Conservation (phyloP, 2,797 vertebrate genomes). For the Silurus lanzhouensis region DNA sequence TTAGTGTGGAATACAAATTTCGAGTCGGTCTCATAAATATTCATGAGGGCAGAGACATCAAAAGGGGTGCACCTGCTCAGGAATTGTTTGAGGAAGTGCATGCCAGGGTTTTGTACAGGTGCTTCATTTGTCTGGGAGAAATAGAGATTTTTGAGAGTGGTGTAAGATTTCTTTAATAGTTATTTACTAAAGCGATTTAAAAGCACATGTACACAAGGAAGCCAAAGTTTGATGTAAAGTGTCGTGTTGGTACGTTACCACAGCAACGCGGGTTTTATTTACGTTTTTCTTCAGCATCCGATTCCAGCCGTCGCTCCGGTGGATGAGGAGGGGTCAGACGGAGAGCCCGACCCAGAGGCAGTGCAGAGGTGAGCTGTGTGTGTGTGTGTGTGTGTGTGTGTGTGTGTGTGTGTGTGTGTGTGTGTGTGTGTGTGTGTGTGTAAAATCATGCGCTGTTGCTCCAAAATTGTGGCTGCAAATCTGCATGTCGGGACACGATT, state of each 20-base stretch:
- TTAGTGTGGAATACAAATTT: not conserved
- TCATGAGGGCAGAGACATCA: not conserved
- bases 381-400: not conserved
- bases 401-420: not conserved
- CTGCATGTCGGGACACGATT: not conserved
- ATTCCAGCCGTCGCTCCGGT: constrained; percentile 94
- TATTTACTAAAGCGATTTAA: no score
- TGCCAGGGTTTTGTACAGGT: no score
- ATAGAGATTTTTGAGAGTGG: not conserved
- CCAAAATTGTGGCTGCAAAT: constrained; percentile 1
- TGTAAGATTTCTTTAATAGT: no score
- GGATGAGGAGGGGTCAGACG: constrained; percentile 98
- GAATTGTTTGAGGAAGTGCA: not conserved
- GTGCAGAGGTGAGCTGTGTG: constrained; percentile 89
- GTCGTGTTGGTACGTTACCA: not conserved
- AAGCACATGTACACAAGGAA: not conserved
- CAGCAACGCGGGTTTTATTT: not conserved
- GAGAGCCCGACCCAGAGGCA: constrained; percentile 96
- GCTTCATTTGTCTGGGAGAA: not conserved
- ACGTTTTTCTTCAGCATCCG: constrained; percentile 76
- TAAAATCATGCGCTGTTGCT: not conserved
- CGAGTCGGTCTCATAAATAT: not conserved
- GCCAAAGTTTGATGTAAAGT: not conserved
- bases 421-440: not conserved
- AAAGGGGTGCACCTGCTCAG: not conserved